Conservation (phyloP, 1,140 invertebrate genomes). For the Heliothis subflexa region DNA sequence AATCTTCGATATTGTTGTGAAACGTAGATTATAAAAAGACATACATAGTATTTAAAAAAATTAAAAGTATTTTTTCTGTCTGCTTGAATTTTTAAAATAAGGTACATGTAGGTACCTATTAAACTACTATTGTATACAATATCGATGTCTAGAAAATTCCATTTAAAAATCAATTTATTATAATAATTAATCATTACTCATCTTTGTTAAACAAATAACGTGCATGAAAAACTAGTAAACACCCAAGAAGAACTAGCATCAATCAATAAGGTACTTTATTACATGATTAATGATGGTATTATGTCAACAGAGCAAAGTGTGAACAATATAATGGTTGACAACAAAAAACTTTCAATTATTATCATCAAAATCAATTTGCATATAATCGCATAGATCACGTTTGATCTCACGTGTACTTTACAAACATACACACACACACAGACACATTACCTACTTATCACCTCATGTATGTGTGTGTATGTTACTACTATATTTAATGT, state of each 20-base stretch:
- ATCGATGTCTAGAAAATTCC: not conserved
- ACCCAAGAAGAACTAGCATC: too few species aligned
- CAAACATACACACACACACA: not conserved
- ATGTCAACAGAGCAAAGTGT: not conserved
- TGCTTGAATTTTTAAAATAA: too few species aligned
- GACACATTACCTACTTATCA: not conserved
- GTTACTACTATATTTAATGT: not conserved
- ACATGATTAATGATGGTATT: not conserved
- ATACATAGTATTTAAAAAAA: too few species aligned
- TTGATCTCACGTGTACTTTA: not conserved
- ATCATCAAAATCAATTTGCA: conserved; percentile 20
- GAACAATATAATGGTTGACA: not conserved
- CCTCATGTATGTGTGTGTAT: not conserved
- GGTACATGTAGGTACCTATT: too few species aligned
- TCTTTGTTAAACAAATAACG: not conserved
- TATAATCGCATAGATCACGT: not conserved
- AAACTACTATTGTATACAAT: too few species aligned
- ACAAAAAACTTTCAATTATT: conserved; percentile 1
- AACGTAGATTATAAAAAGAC: too few species aligned
- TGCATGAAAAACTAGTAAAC: too few species aligned
- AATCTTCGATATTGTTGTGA: not conserved
- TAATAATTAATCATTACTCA: not conserved
- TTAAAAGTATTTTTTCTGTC: too few species aligned
- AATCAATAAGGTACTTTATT: not conserved
- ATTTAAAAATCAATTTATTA: not conserved